Evolutionary conservation across 2,797 vertebrate species (phyloP).

Genomic region (Crenichthys baileyi): DNA sequence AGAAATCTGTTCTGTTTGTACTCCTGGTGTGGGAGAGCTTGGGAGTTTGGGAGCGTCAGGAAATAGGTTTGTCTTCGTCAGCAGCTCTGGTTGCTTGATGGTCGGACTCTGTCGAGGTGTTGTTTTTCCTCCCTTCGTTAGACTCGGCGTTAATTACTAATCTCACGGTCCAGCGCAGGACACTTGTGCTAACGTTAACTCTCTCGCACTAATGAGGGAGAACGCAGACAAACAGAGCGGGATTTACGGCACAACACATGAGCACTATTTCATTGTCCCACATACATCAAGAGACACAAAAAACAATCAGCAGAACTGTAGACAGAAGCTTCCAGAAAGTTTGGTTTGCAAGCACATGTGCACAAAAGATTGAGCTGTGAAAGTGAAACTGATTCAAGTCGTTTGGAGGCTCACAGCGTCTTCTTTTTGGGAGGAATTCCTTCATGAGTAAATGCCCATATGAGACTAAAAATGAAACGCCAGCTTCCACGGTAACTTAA

Average conservation of each 20-base stretch:
- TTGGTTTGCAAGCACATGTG: not conserved
- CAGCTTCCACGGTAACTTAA: constrained; percentile 12
- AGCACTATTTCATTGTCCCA: constrained; percentile 53
- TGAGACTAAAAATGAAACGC: not conserved
- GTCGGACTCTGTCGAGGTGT: constrained; percentile 81
- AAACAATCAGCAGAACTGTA: constrained; percentile 15
- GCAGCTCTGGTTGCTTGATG: constrained; percentile 78
- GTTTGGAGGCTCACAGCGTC: not conserved
- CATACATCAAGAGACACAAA: constrained; percentile 34
- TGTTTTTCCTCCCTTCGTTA: constrained; percentile 84
- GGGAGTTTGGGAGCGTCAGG: constrained; percentile 65
- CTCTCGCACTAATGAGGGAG: constrained; percentile 81
- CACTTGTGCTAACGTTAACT: constrained; percentile 79
- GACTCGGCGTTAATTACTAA: constrained; percentile 83
- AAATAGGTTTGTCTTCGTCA: constrained; percentile 77
- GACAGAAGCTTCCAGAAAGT: constrained; percentile 7
- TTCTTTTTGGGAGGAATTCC: not conserved
- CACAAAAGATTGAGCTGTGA: not conserved
- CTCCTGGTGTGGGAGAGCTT: constrained; percentile 9
- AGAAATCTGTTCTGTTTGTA: not conserved
- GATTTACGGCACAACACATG: constrained; percentile 75
- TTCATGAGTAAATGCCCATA: not conserved
- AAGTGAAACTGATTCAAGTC: not conserved
- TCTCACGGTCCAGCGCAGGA: constrained; percentile 83
- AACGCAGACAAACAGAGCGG: constrained; percentile 81